Evolutionary conservation across 2,797 vertebrate species (phyloP).

Genomic region (Malurus splendens): DNA sequence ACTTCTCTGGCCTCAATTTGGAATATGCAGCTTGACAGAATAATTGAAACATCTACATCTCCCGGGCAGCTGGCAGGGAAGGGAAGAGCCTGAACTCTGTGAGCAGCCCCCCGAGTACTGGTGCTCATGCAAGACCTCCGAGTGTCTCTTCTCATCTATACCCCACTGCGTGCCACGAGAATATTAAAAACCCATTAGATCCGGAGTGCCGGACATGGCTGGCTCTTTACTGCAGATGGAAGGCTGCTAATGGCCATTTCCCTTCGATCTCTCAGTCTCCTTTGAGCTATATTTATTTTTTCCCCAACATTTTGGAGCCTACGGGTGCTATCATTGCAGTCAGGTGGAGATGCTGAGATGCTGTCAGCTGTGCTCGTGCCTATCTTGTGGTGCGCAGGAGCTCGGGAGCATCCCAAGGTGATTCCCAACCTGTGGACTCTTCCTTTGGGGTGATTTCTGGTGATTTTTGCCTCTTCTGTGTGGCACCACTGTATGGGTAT

Average conservation of each 20-base stretch:
- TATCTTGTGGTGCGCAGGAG: background rate
- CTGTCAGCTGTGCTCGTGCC: fast-evolving
- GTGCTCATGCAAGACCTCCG: constrained; percentile 41
- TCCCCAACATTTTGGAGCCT: constrained; percentile 4
- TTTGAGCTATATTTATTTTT: constrained; percentile 14
- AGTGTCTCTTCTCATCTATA: constrained; percentile 19
- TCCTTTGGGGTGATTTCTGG: background rate
- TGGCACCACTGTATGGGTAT: fast-evolving
- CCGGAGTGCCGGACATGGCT: background rate
- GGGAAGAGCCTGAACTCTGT: constrained; percentile 6
- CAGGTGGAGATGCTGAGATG: background rate
- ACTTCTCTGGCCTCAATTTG: constrained; percentile 32
- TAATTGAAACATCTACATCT: constrained; percentile 30
- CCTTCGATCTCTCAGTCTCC: constrained; percentile 9
- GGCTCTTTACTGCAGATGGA: constrained; percentile 24
- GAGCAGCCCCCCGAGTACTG: constrained; percentile 15
- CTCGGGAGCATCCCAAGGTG: background rate
- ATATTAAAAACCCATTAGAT: constrained; percentile 53
- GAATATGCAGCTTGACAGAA: constrained; percentile 40
- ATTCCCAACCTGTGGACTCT: background rate
- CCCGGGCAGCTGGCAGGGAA: constrained; percentile 35
- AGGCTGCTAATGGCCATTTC: constrained; percentile 29
- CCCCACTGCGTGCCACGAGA: constrained; percentile 21
- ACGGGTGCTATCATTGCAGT: background rate
- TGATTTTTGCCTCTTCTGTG: fast-evolving